A percentile compares a stretch with the other conserved stretches of the same genome.
Conservation (phyloP, 2,113 vertebrate species). For the Ploceus nigricollis region DNA sequence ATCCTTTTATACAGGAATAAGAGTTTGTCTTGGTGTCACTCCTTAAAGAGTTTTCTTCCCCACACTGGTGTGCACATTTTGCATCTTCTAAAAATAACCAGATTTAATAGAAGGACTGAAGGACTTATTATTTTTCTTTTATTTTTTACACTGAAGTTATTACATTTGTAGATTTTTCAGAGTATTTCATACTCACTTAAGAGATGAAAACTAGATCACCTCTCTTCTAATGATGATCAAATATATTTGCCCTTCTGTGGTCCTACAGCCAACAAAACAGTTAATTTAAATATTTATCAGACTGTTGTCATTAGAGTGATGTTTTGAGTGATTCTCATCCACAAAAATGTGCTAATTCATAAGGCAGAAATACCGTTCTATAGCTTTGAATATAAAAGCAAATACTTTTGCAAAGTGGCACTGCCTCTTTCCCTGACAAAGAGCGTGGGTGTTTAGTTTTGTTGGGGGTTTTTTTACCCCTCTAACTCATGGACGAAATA, state of each 20-base stretch:
- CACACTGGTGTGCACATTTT: not conserved
- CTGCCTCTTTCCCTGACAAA: not conserved
- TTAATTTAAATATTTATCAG: not conserved
- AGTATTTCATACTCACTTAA: not conserved
- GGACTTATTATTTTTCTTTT: not conserved
- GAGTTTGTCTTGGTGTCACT: not conserved
- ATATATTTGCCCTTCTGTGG: not conserved
- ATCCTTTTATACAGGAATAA: not conserved
- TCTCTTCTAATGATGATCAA: not conserved
- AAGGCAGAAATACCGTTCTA: not conserved
- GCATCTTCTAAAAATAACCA: not conserved
- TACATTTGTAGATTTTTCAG: not conserved
- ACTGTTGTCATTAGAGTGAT: not conserved
- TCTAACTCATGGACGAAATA: not conserved
- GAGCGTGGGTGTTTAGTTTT: rapidly evolving
- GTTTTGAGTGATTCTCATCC: not conserved
- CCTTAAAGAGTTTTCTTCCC: not conserved
- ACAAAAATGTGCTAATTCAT: not conserved
- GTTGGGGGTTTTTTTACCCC: rapidly evolving
- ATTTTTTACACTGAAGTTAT: not conserved
- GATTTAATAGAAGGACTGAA: not conserved
- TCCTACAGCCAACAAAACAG: not conserved
- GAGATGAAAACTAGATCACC: not conserved
- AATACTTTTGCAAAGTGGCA: not conserved
- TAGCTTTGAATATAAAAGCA: not conserved